Percentiles rank a stretch among this genome's conserved stretches.
Evolutionary conservation across 2,888 invertebrate species (phyloP).

Genomic region (Sylvicola fuscatus): DNA sequence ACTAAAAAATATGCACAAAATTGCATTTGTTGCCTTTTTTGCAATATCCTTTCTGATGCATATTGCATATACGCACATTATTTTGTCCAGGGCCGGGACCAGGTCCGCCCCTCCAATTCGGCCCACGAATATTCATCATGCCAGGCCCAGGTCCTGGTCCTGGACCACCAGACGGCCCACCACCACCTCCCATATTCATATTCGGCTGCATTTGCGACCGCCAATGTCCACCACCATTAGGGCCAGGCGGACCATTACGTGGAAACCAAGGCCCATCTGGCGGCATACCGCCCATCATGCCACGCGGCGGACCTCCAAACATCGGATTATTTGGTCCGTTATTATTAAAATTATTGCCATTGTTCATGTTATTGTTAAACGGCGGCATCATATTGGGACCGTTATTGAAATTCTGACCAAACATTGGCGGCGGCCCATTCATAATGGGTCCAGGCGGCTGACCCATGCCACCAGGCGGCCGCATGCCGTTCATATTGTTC

Average conservation of each 20-base stretch:
- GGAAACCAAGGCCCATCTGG: conserved; percentile 19
- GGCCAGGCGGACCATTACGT: conserved; percentile 8
- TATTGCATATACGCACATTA: conserved; percentile 43
- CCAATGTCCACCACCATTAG: conserved; percentile 16
- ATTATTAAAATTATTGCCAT: neutral
- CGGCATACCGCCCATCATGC: conserved; percentile 19
- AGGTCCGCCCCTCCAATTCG: conserved; percentile 27
- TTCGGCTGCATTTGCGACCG: conserved; percentile 12
- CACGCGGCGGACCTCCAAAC: conserved; percentile 7
- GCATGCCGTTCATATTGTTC: conserved; percentile 13
- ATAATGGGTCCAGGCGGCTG: conserved; percentile 6
- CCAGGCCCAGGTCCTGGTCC: conserved; percentile 16
- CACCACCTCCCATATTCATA: conserved; percentile 23
- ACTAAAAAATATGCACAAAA: conserved; percentile 38
- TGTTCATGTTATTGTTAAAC: neutral
- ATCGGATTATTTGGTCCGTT: neutral
- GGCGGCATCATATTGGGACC: too few relatives aligned
- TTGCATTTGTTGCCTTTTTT: conserved; percentile 63
- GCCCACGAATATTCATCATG: conserved; percentile 19
- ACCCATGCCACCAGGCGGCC: conserved; percentile 15
- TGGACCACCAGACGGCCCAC: conserved; percentile 33
- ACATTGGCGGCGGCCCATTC: conserved; percentile 11
- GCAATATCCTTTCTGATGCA: conserved; percentile 65
- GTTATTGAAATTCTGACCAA: too few relatives aligned
- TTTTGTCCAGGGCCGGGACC: conserved; percentile 29